Base-by-base conservation (phyloP, 1,140 invertebrate species). In the Polyergus mexicanus region DNA sequence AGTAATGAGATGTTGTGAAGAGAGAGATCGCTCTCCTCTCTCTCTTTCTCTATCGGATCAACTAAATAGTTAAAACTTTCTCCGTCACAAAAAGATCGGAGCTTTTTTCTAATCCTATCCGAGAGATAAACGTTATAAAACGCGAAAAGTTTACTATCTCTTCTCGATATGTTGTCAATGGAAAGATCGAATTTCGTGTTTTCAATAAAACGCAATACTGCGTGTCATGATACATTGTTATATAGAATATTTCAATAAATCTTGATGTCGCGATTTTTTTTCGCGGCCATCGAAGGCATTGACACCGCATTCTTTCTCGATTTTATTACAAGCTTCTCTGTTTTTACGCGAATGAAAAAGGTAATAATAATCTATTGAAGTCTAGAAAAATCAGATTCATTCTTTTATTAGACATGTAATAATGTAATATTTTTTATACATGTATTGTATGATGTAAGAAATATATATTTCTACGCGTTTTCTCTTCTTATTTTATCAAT, bases 1-100 rank as follows among this genome's bases (percentile, higher is more conserved):
- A 44, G 83, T 86, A 85, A 88, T 62, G 76, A 86, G 77, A 88
- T 89, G 87, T 83, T 89, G 69, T 76, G 2, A 16, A 19, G 16
- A 51, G 47, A 51, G 16, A 56, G 69, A 72, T 80, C 74, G 47
- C 76, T 25, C 0, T 6, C 19, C 47, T 51, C 13, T 51, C 47
- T 51, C 44, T 41, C 41, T 41, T 8, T 41, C 11, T 32, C 19
- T 60, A 47, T 41, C 28, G 41, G 58, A 25, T 75, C 56, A 86
- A 88, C 84, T 86, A 88, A n/a, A n/a, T n/a, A n/a, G n/a, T n/a
- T 56, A 28, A 86, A 86, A 89, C 87, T 86, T 76, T 76, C 65
- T 35, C 28, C 32, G 5, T 13, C 0, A 44, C 41, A 44, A 32
- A 44, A 32, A 44, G 32, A 25, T 62, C 8, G 41, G 56, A 35